Evolutionary conservation across 2,888 invertebrate species (phyloP).

Genomic region (Ditula angustiorana): DNA sequence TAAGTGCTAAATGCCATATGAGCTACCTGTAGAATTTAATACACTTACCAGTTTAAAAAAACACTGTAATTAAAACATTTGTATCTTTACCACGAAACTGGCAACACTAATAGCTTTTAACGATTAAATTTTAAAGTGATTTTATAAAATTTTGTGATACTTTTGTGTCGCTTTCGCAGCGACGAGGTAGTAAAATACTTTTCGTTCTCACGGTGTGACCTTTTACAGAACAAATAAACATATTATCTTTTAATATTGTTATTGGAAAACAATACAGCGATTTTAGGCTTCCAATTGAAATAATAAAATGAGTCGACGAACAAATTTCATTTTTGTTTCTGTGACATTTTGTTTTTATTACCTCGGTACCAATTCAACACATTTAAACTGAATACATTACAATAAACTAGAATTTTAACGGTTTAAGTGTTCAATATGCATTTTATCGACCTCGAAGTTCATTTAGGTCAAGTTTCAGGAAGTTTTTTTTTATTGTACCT

Average conservation of each 20-base stretch:
- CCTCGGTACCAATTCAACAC: background rate
- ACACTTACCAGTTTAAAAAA: too few species aligned
- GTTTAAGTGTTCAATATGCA: background rate
- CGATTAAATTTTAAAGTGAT: constrained; percentile 31
- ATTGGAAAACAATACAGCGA: constrained; percentile 15
- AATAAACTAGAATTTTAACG: background rate
- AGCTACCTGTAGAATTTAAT: background rate
- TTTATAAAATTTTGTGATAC: background rate
- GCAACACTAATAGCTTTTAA: constrained; percentile 29
- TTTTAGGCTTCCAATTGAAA: constrained; percentile 26
- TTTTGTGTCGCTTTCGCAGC: constrained; percentile 24
- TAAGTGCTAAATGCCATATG: background rate
- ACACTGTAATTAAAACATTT: constrained; percentile 34
- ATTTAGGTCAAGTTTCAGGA: background rate
- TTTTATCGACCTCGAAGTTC: background rate
- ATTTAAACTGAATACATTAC: background rate
- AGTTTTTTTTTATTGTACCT: too few species aligned
- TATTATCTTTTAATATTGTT: constrained; percentile 10
- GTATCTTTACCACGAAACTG: constrained; percentile 27
- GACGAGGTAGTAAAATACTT: constrained; percentile 8
- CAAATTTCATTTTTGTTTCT: constrained; percentile 14
- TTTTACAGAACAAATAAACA: constrained; percentile 23
- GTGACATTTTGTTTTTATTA: constrained; percentile 30
- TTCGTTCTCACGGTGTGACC: constrained; percentile 15
- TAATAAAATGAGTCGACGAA: constrained; percentile 5